Evolutionary conservation across 2,888 invertebrate species (phyloP).

Genomic region (Pyrgus malvae): DNA sequence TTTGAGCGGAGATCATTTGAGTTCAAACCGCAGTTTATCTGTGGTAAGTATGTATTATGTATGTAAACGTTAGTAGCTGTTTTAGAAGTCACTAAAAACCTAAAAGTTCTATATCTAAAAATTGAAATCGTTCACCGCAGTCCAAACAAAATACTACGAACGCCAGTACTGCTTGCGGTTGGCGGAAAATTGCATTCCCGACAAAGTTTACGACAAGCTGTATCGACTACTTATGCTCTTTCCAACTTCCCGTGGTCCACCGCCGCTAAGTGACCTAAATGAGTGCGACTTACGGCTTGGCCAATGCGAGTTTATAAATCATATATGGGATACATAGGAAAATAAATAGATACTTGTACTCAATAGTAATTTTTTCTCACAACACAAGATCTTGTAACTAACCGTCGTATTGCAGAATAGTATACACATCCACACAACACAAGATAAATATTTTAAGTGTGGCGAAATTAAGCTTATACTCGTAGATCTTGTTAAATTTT

Average conservation of each 20-base stretch:
- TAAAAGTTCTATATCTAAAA: background rate
- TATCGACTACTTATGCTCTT: background rate
- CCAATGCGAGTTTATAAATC: background rate
- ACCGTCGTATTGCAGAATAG: no score
- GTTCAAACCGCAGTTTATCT: no score
- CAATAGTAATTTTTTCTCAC: no score
- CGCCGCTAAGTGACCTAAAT: background rate
- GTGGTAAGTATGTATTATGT: no score
- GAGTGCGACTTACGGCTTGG: background rate
- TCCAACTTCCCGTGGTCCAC: slow-evolving; percentile 1
- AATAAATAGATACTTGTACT: no score
- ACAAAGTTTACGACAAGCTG: slow-evolving; percentile 7
- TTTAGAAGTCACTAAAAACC: background rate
- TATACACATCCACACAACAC: no score
- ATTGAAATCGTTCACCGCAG: background rate
- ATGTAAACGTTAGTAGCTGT: no score
- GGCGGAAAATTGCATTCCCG: slow-evolving; percentile 5
- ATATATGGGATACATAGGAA: background rate
- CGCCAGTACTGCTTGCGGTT: background rate
- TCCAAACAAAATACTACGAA: background rate
- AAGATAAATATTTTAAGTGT: slow-evolving; percentile 5
- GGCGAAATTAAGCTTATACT: slow-evolving; percentile 20
- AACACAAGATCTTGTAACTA: background rate
- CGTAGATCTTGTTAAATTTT: slow-evolving; percentile 14
- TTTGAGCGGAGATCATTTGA: no score